Evolutionary conservation across 2,797 vertebrate genomes (phyloP), one percentile per base, ranked within the genome.

Genomic region (Dermochelys coriacea): DNA sequence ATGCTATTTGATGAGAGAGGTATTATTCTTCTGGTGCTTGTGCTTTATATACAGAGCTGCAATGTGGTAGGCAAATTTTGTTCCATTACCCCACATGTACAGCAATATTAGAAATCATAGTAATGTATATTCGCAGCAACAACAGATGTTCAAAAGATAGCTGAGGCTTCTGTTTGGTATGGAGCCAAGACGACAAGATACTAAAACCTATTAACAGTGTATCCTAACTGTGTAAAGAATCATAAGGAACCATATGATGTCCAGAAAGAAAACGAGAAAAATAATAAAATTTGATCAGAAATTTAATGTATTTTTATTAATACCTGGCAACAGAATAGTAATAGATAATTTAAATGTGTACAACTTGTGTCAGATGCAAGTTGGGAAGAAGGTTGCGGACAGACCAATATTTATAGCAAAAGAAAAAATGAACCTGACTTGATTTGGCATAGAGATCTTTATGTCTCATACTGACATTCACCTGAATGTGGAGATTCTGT

Each of bases 221-320:
- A 93, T 82, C 89, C 95, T 68, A 90, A 89, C 54, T 94, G 84
- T 84, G 94, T 94, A 89, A 90, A 95, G 86, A 95, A 95, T 96
- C 88, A 82, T 77, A 47, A 89, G 84, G 86, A 97, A 96, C 78
- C 82, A 94, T 95, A 96, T 95, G 96, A 80, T 85, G 82, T 84
- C 89, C 94, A 94, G 93, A 86, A 92, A 91, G 1, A 91, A 98
- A 96, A 95, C 94, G 52, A 95, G 89, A 93, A 95, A 96, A 96
- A 96, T 77, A 92, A 49, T 96, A 95, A 96, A 94, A 96, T 92
- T 19, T 47, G 87, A 90, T 94, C 89, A 96, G 90, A 91, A 54
- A 84, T 52, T 94, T 95, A 94, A 96, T 95, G 82, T 77, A 88
- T 87, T 96, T 97, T 97, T 95, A 97, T 96, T 97, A 95, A 85